Evolutionary conservation across 2,797 vertebrate genomes (phyloP).

Genomic region (Linurgus olivaceus): DNA sequence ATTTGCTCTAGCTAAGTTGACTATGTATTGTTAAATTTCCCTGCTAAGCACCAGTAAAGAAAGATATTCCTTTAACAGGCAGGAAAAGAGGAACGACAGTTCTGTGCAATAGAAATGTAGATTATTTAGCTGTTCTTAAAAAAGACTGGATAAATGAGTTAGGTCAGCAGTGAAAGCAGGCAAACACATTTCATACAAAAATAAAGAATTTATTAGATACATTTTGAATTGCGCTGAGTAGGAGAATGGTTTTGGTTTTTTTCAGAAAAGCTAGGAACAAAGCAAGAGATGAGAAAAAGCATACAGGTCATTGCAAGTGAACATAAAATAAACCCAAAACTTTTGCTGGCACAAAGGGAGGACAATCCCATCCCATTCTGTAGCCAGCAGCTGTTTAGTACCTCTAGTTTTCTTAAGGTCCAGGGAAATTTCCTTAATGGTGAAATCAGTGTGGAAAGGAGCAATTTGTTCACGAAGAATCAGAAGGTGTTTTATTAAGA

Average conservation of each 20-base stretch:
- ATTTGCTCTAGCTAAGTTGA: neutral
- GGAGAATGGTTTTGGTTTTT: neutral
- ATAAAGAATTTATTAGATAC: neutral
- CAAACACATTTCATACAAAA: neutral
- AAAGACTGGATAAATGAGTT: neutral
- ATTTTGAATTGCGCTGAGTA: neutral
- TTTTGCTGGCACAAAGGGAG: conserved; percentile 63
- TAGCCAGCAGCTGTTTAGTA: conserved; percentile 76
- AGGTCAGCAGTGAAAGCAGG: neutral
- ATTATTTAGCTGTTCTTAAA: neutral
- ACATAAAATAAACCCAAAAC: conserved; percentile 76
- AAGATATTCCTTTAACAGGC: neutral
- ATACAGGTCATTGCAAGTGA: conserved; percentile 78
- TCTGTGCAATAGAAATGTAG: neutral
- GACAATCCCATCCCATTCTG: conserved; percentile 39
- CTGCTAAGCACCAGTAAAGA: neutral
- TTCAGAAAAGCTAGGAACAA: conserved; percentile 6
- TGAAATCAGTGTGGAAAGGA: conserved; percentile 98
- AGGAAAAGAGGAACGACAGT: neutral
- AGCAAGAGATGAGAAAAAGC: conserved; percentile 41
- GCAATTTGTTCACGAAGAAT: conserved; percentile 99
- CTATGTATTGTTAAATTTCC: neutral
- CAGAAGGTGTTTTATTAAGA: conserved; percentile 99
- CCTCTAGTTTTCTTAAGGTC: conserved; percentile 99
- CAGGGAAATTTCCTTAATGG: conserved; percentile 99